Evolutionary conservation across 2,888 invertebrate genomes (phyloP).

Genomic region (Conomelus anceps): DNA sequence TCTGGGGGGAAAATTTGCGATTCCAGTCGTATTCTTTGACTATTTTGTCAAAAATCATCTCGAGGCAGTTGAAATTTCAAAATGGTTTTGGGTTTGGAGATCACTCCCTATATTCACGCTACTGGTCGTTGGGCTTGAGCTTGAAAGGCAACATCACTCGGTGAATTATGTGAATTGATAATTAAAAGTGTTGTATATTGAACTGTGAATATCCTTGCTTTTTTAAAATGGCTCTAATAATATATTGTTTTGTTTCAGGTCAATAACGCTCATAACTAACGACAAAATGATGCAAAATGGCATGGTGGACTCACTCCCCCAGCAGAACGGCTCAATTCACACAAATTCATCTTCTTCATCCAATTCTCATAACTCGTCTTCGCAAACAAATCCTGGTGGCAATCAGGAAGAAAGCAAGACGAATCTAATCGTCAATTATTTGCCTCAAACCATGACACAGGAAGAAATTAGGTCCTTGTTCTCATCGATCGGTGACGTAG

Average conservation of each 20-base stretch:
- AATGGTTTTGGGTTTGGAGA: no score
- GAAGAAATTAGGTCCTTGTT: constrained; percentile 97
- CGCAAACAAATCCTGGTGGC: constrained; percentile 43
- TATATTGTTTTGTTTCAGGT: constrained; percentile 29
- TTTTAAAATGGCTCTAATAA: constrained; percentile 5
- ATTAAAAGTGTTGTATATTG: no score
- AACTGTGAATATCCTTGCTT: no score
- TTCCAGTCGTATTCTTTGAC: no score
- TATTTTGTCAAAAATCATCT: no score
- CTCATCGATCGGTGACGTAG: constrained; percentile 97
- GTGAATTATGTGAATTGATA: no score
- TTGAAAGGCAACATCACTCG: no score
- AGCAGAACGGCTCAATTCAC: constrained; percentile 64
- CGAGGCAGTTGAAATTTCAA: no score
- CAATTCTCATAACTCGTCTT: constrained; percentile 41
- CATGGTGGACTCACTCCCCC: constrained; percentile 67
- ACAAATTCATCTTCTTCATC: constrained; percentile 40
- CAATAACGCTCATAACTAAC: constrained; percentile 23
- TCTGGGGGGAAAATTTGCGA: no score
- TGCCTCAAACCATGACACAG: constrained; percentile 99
- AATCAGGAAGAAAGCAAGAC: constrained; percentile 92
- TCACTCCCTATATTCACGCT: no score
- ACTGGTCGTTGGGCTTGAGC: no score
- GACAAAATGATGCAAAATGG: constrained; percentile 73
- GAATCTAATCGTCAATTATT: constrained; percentile 98